Conservation (phyloP, 2,113 vertebrate species). For the Motacilla tschutschensis region DNA sequence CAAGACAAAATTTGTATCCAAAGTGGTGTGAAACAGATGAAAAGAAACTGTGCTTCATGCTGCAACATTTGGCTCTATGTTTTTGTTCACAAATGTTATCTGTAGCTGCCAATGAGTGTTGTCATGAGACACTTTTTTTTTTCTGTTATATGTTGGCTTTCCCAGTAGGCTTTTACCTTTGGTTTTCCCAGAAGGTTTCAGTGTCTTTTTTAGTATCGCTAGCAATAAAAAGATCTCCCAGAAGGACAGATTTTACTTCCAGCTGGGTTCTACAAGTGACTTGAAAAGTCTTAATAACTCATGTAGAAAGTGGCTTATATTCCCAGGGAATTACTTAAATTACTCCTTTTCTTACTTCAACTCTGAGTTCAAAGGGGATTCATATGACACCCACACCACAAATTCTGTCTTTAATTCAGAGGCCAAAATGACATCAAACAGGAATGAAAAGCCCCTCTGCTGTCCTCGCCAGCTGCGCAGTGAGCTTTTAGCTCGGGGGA, state of each 20-base stretch:
- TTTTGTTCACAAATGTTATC: not conserved
- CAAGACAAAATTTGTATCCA: not conserved
- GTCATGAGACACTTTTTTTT: not conserved
- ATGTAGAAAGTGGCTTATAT: slow-evolving; percentile 19
- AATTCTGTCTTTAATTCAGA: slow-evolving; percentile 6
- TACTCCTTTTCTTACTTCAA: not conserved
- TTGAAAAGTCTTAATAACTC: slow-evolving; percentile 44
- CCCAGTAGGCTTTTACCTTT: not conserved
- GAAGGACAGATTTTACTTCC: slow-evolving; percentile 20
- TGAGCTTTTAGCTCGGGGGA: not conserved
- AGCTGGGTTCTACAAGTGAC: slow-evolving; percentile 3
- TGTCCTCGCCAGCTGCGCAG: not conserved
- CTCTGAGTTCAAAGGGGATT: slow-evolving; percentile 12
- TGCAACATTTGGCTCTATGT: not conserved
- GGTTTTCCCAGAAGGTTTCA: slow-evolving; percentile 20
- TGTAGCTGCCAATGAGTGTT: not conserved
- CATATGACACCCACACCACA: not conserved
- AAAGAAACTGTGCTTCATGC: not conserved
- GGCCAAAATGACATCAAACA: slow-evolving; percentile 5
- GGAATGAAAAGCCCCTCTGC: not conserved
- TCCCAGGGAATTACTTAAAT: slow-evolving; percentile 34
- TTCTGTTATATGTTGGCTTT: not conserved
- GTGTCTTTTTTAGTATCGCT: not conserved
- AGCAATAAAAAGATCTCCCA: slow-evolving; percentile 28
- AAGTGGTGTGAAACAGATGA: not conserved